Base-by-base conservation (phyloP, 2,797 vertebrate species). In the Myoxocephalus aenaeus region DNA sequence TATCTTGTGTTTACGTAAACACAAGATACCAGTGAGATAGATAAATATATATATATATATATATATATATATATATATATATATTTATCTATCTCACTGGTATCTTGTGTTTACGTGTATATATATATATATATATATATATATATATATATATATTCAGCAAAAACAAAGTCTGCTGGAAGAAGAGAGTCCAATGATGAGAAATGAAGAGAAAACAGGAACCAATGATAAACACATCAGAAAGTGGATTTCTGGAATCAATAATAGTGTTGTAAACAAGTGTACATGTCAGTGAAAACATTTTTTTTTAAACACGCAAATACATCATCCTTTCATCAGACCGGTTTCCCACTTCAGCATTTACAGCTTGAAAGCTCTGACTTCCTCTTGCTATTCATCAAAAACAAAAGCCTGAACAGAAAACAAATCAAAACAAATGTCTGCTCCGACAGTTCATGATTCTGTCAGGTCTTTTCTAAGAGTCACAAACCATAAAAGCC, bases 181-280 rank as follows among this genome's bases (percentile, higher is more conserved):
- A 63, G 34, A 27, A 11, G 20, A 8, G 17, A 46, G 5, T 27
- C 22, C 7, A 34, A 56, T 46, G 13, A 75, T 50, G 50, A 64
- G 56, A 66, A 66, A 56, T 6, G 50, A 56, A 9, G 38, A 69
- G 63, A 27, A 50, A 57, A 80, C 50, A 73, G 59, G 34, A 64
- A 27, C 44, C 17, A 20, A 9, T 32, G 56, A 58, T 46, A 15
- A 70, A 79, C 67, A 70, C 27, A 38, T 46, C 32, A 57, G 25
- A 75, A 32, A 74, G 54, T 6, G 40, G 20, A 61, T 68, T n/a
- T 73, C 36, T 46, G 22, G 25, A 59, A 75, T 79, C 50, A 61
- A 68, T 68, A 54, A 53, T 20, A 50, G 57, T 29, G 56, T 8
- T 36, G 76, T 65, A 66, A 83, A 79, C 56, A 76, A 62, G 46